Percentiles rank a stretch among this genome's conserved stretches.
phyloP scores from a whole-genome alignment of 2,888 invertebrate species.

The Amblyjoppa proteus region DNA sequence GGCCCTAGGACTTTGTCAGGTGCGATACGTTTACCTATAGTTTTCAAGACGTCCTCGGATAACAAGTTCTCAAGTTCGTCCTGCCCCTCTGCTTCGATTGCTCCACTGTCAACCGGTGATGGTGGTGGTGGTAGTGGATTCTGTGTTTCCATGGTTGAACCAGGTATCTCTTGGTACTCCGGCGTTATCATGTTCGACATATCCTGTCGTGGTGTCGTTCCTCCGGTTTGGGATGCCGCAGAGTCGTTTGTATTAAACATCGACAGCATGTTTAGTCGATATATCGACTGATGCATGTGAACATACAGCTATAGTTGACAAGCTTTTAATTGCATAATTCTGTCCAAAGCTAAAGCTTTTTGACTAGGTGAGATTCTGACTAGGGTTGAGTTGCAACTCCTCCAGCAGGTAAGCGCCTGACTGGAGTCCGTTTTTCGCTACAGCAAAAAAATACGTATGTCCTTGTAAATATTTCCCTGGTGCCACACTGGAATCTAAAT shows the following conservation, averaged over 20 bases:
- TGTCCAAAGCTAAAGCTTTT: not conserved
- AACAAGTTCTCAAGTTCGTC: not conserved
- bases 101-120: no score
- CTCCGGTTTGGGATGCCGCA: no score
- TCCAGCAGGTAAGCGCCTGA: constrained; percentile 26
- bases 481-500: not conserved
- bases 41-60: constrained; percentile 12
- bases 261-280: no score
- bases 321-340: not conserved
- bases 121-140: no score
- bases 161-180: no score
- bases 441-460: constrained; percentile 11
- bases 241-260: no score
- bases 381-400: constrained; percentile 32
- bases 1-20: not conserved
- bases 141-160: no score
- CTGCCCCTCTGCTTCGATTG: not conserved
- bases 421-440: constrained; percentile 33
- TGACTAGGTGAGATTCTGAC: not conserved
- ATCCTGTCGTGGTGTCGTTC: no score
- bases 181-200: no score
- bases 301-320: no score
- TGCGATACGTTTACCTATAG: constrained; percentile 33
- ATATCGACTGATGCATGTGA: no score
- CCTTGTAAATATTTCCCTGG: not conserved